A percentile compares a stretch with the other conserved stretches of the same genome.
Conservation (phyloP, 2,797 vertebrate species). For the Petrocephalus sullivani region DNA sequence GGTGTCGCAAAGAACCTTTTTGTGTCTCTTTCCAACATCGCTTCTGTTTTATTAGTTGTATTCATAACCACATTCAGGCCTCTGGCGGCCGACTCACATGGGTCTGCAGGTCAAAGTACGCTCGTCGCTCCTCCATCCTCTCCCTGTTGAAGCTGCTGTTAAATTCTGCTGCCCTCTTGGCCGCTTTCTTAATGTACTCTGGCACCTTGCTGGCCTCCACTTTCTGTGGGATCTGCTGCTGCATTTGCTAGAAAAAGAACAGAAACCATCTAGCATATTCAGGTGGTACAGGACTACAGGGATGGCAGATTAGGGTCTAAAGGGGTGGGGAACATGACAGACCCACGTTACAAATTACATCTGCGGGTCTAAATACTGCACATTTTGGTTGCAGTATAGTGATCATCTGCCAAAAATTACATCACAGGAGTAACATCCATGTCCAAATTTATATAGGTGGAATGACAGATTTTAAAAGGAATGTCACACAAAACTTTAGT, state of each 20-base stretch:
- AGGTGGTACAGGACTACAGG: background rate
- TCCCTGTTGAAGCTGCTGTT: slow-evolving; percentile 96
- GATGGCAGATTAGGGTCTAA: background rate
- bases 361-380: background rate
- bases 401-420: background rate
- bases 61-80: background rate
- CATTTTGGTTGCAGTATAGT: background rate
- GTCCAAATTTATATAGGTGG: background rate
- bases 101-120: slow-evolving; percentile 97
- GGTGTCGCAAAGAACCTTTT: background rate
- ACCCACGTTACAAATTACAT: background rate
- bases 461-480: background rate
- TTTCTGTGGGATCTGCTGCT: slow-evolving; percentile 93
- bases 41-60: background rate
- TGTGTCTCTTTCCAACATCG: background rate
- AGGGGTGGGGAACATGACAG: background rate
- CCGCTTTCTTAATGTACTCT: slow-evolving; percentile 97
- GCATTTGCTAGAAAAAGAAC: slow-evolving; percentile 80
- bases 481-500: background rate
- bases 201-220: slow-evolving; percentile 98
- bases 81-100: slow-evolving; percentile 66
- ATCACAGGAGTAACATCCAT: background rate
- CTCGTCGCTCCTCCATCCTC: slow-evolving; percentile 94
- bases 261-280: background rate
- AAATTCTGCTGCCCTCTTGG: slow-evolving; percentile 94